Evolutionary conservation across 2,888 invertebrate species (phyloP).

Genomic region (Pyrgus malvae): DNA sequence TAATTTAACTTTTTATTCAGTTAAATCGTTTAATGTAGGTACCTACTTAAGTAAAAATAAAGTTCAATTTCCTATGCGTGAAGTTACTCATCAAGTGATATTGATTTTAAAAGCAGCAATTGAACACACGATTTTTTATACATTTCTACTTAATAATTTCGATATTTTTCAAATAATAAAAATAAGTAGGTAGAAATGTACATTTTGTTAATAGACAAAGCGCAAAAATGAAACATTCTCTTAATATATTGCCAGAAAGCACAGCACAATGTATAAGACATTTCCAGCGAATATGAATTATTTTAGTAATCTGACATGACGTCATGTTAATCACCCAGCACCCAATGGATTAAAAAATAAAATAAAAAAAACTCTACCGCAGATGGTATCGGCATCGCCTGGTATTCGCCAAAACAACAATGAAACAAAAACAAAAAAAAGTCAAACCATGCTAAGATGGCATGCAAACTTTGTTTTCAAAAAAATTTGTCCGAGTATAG

Average conservation of each 20-base stretch:
- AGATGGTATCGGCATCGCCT: slow-evolving; percentile 86
- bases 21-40: too few relatives aligned
- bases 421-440: slow-evolving; percentile 75
- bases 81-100: neutral
- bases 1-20: too few relatives aligned
- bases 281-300: neutral
- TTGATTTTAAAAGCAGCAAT: slow-evolving; percentile 24
- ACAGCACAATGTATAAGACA: neutral
- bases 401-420: slow-evolving; percentile 75
- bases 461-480: slow-evolving; percentile 12
- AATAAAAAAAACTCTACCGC: slow-evolving; percentile 84
- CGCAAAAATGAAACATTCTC: neutral
- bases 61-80: neutral
- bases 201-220: slow-evolving; percentile 40
- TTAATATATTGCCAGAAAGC: neutral
- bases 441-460: slow-evolving; percentile 69
- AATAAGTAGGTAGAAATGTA: too few relatives aligned
- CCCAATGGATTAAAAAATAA: slow-evolving; percentile 50
- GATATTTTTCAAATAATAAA: neutral
- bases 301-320: neutral
- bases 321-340: slow-evolving; percentile 49
- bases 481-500: neutral
- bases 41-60: too few relatives aligned
- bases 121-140: slow-evolving; percentile 26
- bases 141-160: neutral